Base-by-base conservation (phyloP, 2,888 invertebrate species). In the Morpho helenor region DNA sequence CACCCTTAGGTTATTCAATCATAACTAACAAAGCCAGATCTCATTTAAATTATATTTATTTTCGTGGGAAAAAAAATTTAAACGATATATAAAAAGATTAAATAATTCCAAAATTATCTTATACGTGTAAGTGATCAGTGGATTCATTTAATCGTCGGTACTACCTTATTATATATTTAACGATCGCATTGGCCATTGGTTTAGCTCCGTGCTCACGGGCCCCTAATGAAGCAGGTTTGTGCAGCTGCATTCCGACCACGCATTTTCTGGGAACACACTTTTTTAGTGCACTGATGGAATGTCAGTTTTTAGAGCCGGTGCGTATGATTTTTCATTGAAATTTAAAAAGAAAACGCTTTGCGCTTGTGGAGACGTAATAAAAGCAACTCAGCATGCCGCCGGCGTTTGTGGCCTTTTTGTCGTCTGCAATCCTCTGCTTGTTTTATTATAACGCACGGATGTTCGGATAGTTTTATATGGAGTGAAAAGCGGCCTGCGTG, bases 241-340 rank as follows among this genome's bases (percentile, higher is more conserved):
- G 72, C 76, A 73, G 74, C 76, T 73, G 82, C 87, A 87, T 87
- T 84, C 87, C 84, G 63, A 64, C 59, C 69, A 68, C 72, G 74
- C 78, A 82, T 80, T 81, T 88, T 87, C 87, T 84, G 84, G 82
- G 82, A 87, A 85, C 80, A 72, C 69, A 70, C 67, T 76, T 77
- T 79, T 79, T 79, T 82, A 82, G 83, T 76, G 75, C 75, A 69
- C 68, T 70, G 68, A 69, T 71, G 82, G 86, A 83, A 88, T 84
- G 82, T 69, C 73, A 72, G 76, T 80, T 85, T 82, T 83, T 86
- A 68, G 67, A 69, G 71, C 68, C 75, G 73, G 74, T 75, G 75
- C 71, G 75, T 80, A 85, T 80, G 84, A 87, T 82, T 85, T 84
- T 86, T 87, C 87, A 87, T 85, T 87, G 82, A 85, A 88, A 77